phyloP scores from a whole-genome alignment of 1,140 invertebrate genomes.

The Drosophila lowei region DNA sequence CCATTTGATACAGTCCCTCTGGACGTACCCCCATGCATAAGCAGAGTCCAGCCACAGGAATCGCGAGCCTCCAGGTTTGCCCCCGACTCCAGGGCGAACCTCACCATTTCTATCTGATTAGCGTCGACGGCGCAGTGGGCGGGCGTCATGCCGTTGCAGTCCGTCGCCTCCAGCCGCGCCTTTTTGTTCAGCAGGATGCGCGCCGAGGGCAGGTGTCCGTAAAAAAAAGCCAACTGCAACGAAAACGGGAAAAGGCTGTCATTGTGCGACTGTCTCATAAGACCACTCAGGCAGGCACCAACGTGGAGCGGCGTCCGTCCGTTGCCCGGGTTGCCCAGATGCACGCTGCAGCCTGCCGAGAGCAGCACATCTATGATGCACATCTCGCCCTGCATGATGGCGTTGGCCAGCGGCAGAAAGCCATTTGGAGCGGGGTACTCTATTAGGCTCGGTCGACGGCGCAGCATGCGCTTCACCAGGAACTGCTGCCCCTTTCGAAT shows the following conservation, averaged over 20 bases:
- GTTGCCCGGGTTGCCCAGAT: slow-evolving; percentile 64
- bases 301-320: slow-evolving; percentile 74
- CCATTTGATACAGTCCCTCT: neutral
- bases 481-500: slow-evolving; percentile 79
- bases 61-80: slow-evolving; percentile 72
- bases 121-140: slow-evolving; percentile 77
- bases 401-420: slow-evolving; percentile 74
- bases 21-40: slow-evolving; percentile 70
- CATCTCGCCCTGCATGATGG: slow-evolving; percentile 71
- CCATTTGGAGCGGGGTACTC: slow-evolving; percentile 75
- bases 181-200: slow-evolving; percentile 79
- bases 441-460: slow-evolving; percentile 67
- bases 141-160: slow-evolving; percentile 76
- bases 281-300: slow-evolving; percentile 1
- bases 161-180: slow-evolving; percentile 65
- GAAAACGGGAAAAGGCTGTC: neutral
- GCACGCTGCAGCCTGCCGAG: slow-evolving; percentile 72
- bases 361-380: slow-evolving; percentile 75
- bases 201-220: slow-evolving; percentile 72
- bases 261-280: no score
- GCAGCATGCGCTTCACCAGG: slow-evolving; percentile 77
- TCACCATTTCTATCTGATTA: slow-evolving; percentile 75
- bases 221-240: slow-evolving; percentile 69
- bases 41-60: slow-evolving; percentile 70
- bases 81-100: slow-evolving; percentile 73